Evolutionary conservation across 2,113 vertebrate species (phyloP), one percentile per base, ranked within the genome.

Genomic region (Labeo catla): DNA sequence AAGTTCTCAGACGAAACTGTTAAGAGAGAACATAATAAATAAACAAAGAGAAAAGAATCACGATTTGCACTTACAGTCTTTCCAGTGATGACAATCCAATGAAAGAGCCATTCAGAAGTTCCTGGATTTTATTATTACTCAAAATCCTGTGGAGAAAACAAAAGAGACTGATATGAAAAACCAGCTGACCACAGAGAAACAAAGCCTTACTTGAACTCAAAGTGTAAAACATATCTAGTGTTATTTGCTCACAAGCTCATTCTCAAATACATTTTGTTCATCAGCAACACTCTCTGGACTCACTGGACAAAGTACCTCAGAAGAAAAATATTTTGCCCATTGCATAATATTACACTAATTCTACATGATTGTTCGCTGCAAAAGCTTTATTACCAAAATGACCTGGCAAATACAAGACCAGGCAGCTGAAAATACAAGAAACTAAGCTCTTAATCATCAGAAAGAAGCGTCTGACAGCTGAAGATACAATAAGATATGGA

Each of bases 121-220:
- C 97, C 0, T 96, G 96, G 94, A 99, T 99, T 94, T 97, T 99
- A 91, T 99, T 99, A 93, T 96, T 98, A 94, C 96, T 99, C 88
- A 98, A 91, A 93, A 98, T 97, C 91, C 98, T 99, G 94, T 78
- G 89, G 93, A 91, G 2, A 88, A 90, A 77, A 3, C 0, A 77
- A 77, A 86, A 91, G 16, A 57, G 77, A 54, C 63, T 77, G 2
- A 12, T 57, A 36, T 49, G 34, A 85, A 47, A 15, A 76, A 52
- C 19, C 23, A 70, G 23, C 9, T 0, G 0, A 76, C 43, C 4
- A 13, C 57, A 70, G n/a, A 19, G 2, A 79, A 45, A 34, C 4
- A 77, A 54, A 36, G 6, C 8, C 15, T 2, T 9, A 45, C 19
- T 28, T 34, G 23, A 52, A 76, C 23, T 8, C 34, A 1, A 52